phyloP scores from a whole-genome alignment of 1,140 invertebrate genomes.

The Danaus plexippus region DNA sequence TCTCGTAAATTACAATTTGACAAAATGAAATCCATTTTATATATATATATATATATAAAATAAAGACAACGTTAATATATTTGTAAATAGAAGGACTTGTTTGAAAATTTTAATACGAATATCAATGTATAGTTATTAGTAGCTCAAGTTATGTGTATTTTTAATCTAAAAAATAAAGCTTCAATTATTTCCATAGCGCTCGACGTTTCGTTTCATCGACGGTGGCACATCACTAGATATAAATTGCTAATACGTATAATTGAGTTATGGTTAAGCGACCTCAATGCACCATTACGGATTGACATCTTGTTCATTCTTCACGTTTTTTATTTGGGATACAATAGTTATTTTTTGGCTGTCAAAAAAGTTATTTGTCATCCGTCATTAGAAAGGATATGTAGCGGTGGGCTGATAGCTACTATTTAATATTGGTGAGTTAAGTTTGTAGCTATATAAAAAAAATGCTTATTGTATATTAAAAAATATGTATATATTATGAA shows the following conservation, averaged over 20 bases:
- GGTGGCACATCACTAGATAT: constrained; percentile 39
- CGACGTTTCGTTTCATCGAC: neutral
- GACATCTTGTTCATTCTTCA: constrained; percentile 29
- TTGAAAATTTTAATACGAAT: no score
- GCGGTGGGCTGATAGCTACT: constrained; percentile 19
- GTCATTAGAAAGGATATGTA: constrained; percentile 27
- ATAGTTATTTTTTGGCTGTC: constrained; percentile 9
- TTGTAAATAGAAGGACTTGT: no score
- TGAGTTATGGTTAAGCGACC: constrained; percentile 62
- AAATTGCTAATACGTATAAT: constrained; percentile 65
- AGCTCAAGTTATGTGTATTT: no score
- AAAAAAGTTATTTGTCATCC: constrained; percentile 3
- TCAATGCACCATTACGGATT: constrained; percentile 48
- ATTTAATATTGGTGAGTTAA: constrained; percentile 27
- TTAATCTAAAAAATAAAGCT: no score
- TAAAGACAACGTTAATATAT: no score
- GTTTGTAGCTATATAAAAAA: neutral
- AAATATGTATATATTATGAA: no score
- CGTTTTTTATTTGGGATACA: constrained; percentile 20
- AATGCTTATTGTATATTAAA: no score
- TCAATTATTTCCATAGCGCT: no score
- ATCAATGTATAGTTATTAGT: no score
- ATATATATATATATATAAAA: no score
- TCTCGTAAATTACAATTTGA: no score
- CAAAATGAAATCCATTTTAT: no score